A percentile compares a stretch with the other conserved stretches of the same genome.
Conservation (phyloP, 1,140 invertebrate species). For the Pygmarrhopalites habei region DNA sequence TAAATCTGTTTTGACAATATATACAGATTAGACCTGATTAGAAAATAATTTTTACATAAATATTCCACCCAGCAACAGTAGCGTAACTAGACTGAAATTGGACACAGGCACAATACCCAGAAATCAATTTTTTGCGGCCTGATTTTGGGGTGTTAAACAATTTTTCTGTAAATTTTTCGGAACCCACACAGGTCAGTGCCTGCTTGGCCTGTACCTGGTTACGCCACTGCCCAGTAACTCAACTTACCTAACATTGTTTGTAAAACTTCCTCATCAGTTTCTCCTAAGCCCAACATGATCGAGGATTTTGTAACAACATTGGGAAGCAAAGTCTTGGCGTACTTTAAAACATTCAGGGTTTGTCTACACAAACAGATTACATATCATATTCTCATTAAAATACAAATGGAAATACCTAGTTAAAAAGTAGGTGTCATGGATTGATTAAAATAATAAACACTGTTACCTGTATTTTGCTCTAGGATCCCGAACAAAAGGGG, state of each 20-base stretch:
- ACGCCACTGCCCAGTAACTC: too few species aligned
- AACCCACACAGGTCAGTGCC: too few species aligned
- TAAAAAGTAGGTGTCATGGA: too few species aligned
- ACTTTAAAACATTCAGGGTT: constrained; percentile 70
- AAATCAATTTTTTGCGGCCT: too few species aligned
- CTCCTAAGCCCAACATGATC: constrained; percentile 95
- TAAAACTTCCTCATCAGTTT: constrained; percentile 82
- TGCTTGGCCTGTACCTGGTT: too few species aligned
- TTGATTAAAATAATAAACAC: constrained; percentile 9
- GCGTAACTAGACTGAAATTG: too few species aligned
- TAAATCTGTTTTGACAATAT: constrained; percentile 65
- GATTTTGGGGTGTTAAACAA: too few species aligned
- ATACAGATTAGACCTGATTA: not conserved
- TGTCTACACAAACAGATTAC: constrained; percentile 55
- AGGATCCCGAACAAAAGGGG: constrained; percentile 84
- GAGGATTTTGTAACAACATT: constrained; percentile 93
- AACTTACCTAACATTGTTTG: constrained; percentile 67
- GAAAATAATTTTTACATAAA: not conserved
- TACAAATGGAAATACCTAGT: not conserved
- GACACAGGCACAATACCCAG: too few species aligned
- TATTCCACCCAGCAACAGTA: not conserved
- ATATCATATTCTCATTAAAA: not conserved
- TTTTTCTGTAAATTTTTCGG: too few species aligned
- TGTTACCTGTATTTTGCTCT: constrained; percentile 56
- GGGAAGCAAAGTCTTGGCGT: constrained; percentile 70